Evolutionary conservation across 1,140 invertebrate species (phyloP).

Genomic region (Leptopilina boulardi): DNA sequence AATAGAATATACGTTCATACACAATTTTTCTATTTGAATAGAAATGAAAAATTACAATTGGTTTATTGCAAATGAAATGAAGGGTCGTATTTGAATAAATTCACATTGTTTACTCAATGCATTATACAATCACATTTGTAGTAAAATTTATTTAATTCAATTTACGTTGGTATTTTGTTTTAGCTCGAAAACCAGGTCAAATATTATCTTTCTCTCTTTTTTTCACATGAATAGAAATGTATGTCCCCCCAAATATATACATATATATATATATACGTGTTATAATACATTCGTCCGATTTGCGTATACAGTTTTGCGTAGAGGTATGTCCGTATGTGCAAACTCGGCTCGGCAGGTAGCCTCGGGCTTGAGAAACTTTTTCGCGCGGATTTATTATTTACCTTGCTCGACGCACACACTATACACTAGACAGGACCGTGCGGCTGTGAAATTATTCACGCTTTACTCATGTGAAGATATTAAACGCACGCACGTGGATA

Average conservation of each 20-base stretch:
- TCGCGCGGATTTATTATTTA: conserved; percentile 32
- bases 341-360: conserved; percentile 19
- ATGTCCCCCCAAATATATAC: background rate
- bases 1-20: too few species aligned
- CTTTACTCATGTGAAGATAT: conserved; percentile 21
- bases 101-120: too few species aligned
- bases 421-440: conserved; percentile 5
- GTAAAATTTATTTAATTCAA: background rate
- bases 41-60: too few species aligned
- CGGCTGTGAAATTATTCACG: conserved; percentile 23
- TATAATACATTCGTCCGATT: background rate
- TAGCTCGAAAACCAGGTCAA: background rate
- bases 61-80: too few species aligned
- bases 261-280: background rate
- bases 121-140: background rate
- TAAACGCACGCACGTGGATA: conserved; percentile 23
- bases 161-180: background rate
- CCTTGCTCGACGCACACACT: conserved; percentile 13
- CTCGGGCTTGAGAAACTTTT: conserved; percentile 30
- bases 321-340: conserved; percentile 12
- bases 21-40: too few species aligned
- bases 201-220: background rate
- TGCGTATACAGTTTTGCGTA: background rate
- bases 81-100: too few species aligned
- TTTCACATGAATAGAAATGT: background rate